Evolutionary conservation across 2,888 invertebrate genomes (phyloP), one percentile per base, ranked within the genome.

Genomic region (Drosophila longiperda): DNA sequence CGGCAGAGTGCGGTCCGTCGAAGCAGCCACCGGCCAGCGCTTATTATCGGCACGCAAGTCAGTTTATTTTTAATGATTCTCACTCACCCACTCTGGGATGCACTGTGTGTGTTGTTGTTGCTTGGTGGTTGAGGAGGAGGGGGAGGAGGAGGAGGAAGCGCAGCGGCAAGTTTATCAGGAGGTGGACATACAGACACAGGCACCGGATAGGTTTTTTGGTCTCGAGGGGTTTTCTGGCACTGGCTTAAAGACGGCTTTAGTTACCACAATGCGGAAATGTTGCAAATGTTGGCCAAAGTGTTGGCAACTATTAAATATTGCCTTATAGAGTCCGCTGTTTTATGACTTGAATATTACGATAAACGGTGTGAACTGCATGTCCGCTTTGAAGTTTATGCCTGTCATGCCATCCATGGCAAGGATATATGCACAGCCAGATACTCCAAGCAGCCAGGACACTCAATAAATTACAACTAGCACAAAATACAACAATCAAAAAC

Each of bases 11-110:
- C 66, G 38, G 67, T 32, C 64, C 66, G 58, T 45, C 53, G 38
- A 58, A 63, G 73, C 57, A 66, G 64, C 66, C 72, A 71, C 68
- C 66, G 73, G 52, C 57, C 75, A 73, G 76, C 61, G 82, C 89
- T 91, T 91, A 90, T 90, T 90, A 90, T 90, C 90, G 87, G 90
- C 90, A 90, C 90, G 90, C 90, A 90, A 90, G 87, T 89, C 91
- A 90, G 87, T 90, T 90, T 90, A 91, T 89, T 90, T 90, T 90
- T 91, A 91, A 90, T 91, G 90, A 87, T 90, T 90, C 83, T 82
- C 84, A 89, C 86, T 83, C 86, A 89, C 84, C 80, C 90, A 87
- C 87, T 87, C 83, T 61, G 83, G 62, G 57, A 61, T 79, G 75
- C 64, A 68, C 52, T 65, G 54, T 49, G 49, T 62, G 15, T 26